Evolutionary conservation across 92 coral and sea anemone genomes (phyloP), one percentile per base, ranked within the genome.

Genomic region (Palythoa caribaeorum): DNA sequence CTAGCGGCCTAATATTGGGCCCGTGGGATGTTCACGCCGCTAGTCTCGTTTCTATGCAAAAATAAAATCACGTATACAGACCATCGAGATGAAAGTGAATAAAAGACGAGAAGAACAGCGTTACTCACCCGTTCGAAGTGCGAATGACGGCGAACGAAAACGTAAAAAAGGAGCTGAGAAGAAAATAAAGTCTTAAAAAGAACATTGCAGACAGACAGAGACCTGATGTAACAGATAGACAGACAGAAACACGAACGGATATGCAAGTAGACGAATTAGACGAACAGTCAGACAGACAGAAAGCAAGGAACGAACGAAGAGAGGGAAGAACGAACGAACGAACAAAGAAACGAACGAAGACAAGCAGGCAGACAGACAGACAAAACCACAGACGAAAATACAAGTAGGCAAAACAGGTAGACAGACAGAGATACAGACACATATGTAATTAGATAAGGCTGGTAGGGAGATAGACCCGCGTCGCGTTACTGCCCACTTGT

Each of bases 111-210:
- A 7, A 16, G 62, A 20, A 4, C 1, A 62, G 62, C 21, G 28
- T 21, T 81, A 81, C 86, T 81, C 60, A 81, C 86, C 86, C 73
- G 76, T 66, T 38, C 76, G 73, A 19, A 81, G 60, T 1, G 86
- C 12, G 48, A 63, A 81, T 39, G 57, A 66, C 47, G 86, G 35
- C 84, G 72, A 79, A 71, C 38, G 86, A 35, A 28, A 57, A 69
- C 6, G 62, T 39, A 44, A 44, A 71, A 12, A 35, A 76, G 11
- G 76, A 68, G 86, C 86, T 81, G 62, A 44, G 48, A 66, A 17
- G 19, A 20, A 81, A 81, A 15, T 16, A 66, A 66, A 65, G 59
- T 19, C n/a, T 1, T 1, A 81, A 63, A 39, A 44, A 44, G 75
- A 17, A 21, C 3, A 16, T 20, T 38, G 28, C 13, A 72, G 50